Conservation (phyloP, 2,888 invertebrate genomes). For the Trichopria drosophilae region DNA sequence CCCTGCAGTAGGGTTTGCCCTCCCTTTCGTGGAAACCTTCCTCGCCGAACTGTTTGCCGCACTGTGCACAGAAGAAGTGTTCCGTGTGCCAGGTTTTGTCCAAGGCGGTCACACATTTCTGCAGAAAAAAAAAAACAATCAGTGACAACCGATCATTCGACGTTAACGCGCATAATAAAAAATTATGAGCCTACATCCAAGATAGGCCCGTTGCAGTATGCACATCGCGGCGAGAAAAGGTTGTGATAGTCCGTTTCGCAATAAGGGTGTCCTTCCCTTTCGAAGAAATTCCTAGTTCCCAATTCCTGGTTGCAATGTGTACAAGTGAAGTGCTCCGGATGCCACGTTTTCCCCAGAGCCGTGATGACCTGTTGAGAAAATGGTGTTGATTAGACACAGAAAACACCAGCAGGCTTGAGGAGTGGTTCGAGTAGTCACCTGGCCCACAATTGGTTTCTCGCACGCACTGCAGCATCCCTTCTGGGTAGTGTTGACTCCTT, state of each 20-base stretch:
- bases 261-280: slow-evolving; percentile 93
- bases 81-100: slow-evolving; percentile 99
- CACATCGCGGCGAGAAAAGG: slow-evolving; percentile 96
- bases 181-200: slow-evolving; percentile 79
- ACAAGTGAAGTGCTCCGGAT: slow-evolving; percentile 98
- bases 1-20: slow-evolving; percentile 93
- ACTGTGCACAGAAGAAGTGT: slow-evolving; percentile 98
- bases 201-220: slow-evolving; percentile 98
- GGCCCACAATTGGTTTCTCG: slow-evolving; percentile 98
- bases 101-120: slow-evolving; percentile 98
- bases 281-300: slow-evolving; percentile 98
- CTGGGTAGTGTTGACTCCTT: slow-evolving; percentile 97
- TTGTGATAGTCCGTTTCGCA: slow-evolving; percentile 99
- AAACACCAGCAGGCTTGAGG: too few species aligned
- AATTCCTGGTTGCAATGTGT: slow-evolving; percentile 95
- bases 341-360: slow-evolving; percentile 97
- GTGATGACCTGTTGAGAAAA: slow-evolving; percentile 74
- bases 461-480: slow-evolving; percentile 99
- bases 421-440: slow-evolving; percentile 71
- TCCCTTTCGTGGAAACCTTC: slow-evolving; percentile 97
- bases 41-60: slow-evolving; percentile 95
- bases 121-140: slow-evolving; percentile 55
- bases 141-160: background rate
- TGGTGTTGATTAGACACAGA: too few species aligned
- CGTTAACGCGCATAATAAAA: background rate